phyloP scores from a whole-genome alignment of 2,888 invertebrate genomes.

The Acanthosoma haemorrhoidale region DNA sequence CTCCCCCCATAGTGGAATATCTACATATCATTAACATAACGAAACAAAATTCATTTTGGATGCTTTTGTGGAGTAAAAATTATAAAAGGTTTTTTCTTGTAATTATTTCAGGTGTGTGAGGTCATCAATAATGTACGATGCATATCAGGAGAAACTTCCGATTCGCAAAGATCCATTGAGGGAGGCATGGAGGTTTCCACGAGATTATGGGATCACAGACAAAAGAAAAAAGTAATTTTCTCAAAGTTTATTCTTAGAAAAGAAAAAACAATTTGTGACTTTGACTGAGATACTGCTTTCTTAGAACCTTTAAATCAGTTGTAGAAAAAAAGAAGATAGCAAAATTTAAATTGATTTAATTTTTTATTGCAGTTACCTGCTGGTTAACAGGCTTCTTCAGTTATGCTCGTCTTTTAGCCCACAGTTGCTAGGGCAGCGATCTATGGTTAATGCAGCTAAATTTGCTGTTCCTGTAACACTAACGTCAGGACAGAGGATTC shows the following conservation, averaged over 20 bases:
- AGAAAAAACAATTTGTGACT: too few relatives aligned
- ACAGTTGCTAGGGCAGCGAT: conserved; percentile 32
- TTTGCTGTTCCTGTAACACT: conserved; percentile 30
- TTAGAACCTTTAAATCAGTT: too few relatives aligned
- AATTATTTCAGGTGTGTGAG: conserved; percentile 38
- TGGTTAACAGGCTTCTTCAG: conserved; percentile 46
- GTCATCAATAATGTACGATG: conserved; percentile 59
- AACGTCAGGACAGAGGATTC: neutral
- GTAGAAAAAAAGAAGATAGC: neutral
- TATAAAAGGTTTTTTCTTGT: too few relatives aligned
- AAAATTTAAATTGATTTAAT: neutral
- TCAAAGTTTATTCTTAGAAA: too few relatives aligned
- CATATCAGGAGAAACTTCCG: conserved; percentile 70
- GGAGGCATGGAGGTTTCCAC: conserved; percentile 66
- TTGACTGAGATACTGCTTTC: too few relatives aligned
- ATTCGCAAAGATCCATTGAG: conserved; percentile 63
- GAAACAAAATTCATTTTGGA: too few relatives aligned
- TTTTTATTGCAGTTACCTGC: conserved; percentile 56
- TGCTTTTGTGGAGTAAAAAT: too few relatives aligned
- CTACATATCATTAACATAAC: too few relatives aligned
- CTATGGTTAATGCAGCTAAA: conserved; percentile 12
- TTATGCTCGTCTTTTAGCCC: conserved; percentile 49
- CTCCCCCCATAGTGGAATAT: too few relatives aligned
- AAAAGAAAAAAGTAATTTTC: conserved; percentile 62
- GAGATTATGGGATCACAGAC: conserved; percentile 68